phyloP scores from a whole-genome alignment of 1,140 invertebrate genomes.

The Drosophila arawakana region DNA sequence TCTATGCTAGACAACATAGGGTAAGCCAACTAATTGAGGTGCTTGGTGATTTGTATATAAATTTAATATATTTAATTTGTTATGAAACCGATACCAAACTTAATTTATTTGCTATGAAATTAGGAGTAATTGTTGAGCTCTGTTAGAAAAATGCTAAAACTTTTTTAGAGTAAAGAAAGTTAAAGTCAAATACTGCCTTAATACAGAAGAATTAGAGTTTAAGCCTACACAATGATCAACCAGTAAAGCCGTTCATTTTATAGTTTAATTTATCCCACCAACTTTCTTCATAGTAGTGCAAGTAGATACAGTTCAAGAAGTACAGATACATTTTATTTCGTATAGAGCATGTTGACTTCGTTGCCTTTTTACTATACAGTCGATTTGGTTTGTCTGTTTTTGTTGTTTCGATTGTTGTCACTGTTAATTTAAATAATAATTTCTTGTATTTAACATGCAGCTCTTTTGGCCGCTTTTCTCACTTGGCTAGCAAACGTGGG shows the following conservation, averaged over 20 bases:
- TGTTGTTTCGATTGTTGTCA: constrained; percentile 49
- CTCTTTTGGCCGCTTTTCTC: constrained; percentile 57
- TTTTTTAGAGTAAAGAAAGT: too few relatives aligned
- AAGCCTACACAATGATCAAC: too few relatives aligned
- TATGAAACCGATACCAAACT: too few relatives aligned
- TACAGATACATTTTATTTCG: neutral
- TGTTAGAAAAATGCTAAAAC: too few relatives aligned
- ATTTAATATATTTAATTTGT: too few relatives aligned
- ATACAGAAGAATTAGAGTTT: too few relatives aligned
- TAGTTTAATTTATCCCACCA: too few relatives aligned
- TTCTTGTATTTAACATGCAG: constrained; percentile 54
- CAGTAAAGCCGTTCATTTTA: too few relatives aligned
- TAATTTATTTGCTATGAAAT: too few relatives aligned
- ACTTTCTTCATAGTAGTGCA: neutral
- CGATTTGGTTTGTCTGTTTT: constrained; percentile 47
- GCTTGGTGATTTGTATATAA: constrained; percentile 4
- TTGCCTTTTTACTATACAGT: constrained; percentile 12
- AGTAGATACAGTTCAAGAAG: neutral
- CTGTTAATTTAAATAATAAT: constrained; percentile 80
- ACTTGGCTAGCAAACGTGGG: constrained; percentile 56
- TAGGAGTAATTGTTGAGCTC: too few relatives aligned
- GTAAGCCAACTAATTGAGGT: neutral
- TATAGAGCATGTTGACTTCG: constrained; percentile 11
- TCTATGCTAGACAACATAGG: neutral
- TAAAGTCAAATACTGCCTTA: too few relatives aligned